Conservation (phyloP, 2,888 invertebrate species). For the Xestia xanthographa region DNA sequence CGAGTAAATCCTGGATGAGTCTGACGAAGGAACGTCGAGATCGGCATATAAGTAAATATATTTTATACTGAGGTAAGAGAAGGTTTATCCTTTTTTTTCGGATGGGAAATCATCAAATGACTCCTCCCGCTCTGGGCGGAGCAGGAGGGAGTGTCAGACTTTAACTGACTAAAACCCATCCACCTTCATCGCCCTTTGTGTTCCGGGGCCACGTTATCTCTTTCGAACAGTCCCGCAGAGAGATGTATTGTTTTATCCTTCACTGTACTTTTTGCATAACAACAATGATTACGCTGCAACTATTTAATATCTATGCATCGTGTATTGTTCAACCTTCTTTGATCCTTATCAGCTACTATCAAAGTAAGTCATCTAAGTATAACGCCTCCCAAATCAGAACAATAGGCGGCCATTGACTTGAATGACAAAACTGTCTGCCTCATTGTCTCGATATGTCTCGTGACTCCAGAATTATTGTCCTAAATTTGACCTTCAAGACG, state of each 20-base stretch:
- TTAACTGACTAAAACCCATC: too few relatives aligned
- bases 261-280: not conserved
- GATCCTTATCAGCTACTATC: conserved; percentile 42
- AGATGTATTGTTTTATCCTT: not conserved
- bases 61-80: not conserved
- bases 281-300: not conserved
- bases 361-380: conserved; percentile 43
- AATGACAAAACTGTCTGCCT: conserved; percentile 5
- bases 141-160: too few relatives aligned
- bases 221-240: too few relatives aligned
- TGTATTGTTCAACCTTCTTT: not conserved
- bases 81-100: not conserved
- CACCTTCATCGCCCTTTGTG: too few relatives aligned
- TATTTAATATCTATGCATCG: not conserved
- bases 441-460: conserved; percentile 37
- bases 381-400: conserved; percentile 32
- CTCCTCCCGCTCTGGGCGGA: too few relatives aligned
- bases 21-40: too few relatives aligned
- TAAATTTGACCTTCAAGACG: conserved; percentile 31
- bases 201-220: too few relatives aligned
- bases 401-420: conserved; percentile 47
- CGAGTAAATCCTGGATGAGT: not conserved
- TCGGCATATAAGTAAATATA: not conserved
- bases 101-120: too few relatives aligned
- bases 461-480: conserved; percentile 30